phyloP scores from a whole-genome alignment of 2,797 vertebrate species.

The Mionectes olivaceus region DNA sequence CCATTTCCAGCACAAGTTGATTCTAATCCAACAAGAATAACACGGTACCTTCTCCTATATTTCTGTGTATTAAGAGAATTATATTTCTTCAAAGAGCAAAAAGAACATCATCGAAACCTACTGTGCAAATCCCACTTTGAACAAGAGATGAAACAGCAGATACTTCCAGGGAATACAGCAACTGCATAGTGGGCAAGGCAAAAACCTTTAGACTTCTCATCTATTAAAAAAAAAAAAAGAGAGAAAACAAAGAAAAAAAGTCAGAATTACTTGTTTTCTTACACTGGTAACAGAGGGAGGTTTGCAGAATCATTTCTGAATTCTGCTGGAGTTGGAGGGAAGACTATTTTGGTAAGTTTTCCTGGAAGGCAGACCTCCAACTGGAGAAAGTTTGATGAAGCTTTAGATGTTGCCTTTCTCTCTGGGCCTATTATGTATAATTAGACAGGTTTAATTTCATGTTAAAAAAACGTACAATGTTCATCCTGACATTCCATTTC shows the following conservation, averaged over 20 bases:
- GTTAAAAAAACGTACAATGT: no score
- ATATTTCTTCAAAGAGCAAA: not conserved
- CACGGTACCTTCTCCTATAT: not conserved
- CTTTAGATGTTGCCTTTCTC: not conserved
- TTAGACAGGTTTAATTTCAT: not conserved
- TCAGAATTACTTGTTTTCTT: not conserved
- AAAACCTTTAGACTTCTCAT: constrained; percentile 87
- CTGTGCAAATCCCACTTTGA: constrained; percentile 87
- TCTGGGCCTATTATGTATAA: not conserved
- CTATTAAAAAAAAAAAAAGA: constrained; percentile 56
- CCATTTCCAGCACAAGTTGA: not conserved
- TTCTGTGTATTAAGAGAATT: not conserved
- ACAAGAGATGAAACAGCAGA: constrained; percentile 87
- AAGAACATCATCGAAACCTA: constrained; percentile 55
- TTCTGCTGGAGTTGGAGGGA: not conserved
- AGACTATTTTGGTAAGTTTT: not conserved
- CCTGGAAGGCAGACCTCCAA: not conserved
- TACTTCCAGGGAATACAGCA: constrained; percentile 90
- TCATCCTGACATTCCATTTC: not conserved
- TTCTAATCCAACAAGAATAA: not conserved
- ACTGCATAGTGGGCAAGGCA: constrained; percentile 87
- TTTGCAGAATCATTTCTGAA: not conserved
- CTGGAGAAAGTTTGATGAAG: not conserved
- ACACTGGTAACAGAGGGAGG: not conserved
- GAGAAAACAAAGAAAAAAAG: not conserved